Base-by-base conservation (phyloP, 2,113 vertebrate genomes). In the Peromyscus leucopus region DNA sequence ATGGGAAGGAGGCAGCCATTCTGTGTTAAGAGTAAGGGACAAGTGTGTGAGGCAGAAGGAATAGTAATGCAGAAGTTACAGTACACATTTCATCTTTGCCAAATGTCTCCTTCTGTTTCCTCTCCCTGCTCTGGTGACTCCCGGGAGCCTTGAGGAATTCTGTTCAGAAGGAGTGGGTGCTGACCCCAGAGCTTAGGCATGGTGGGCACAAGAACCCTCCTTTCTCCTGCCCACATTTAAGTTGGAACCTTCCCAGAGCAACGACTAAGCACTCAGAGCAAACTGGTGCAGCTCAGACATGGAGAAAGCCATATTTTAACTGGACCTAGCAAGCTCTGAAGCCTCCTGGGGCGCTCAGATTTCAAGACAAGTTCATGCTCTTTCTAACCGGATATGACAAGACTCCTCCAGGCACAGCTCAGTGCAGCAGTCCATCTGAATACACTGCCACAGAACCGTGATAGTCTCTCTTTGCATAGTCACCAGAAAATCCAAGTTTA, bases 401-500 rank as follows among this genome's bases (percentile, higher is more conserved):
- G 33, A 17, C 48, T 93, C 46, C 55, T 93, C 42, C 72, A 22
- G 0, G n/a, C 71, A 85, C 3, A 61, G 8, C 11, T 5, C 17
- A 28, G 48, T 48, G n/a, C 24, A 90, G 90, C 83, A 59, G 71
- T 75, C 89, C 42, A 2, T 59, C 15, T 82, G 72, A 74, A 19
- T 59, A 59, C 76, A 69, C 2, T 89, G n/a, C 36, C 67, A 89
- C 28, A 88, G 21, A 90, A 72, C 42, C 36, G 9, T 36, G 74
- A 57, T 10, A 61, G 11, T 55, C 22, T 72, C 76, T 91, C 42
- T 82, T n/a, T 76, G 46, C 4, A 4, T 39, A 87, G 65, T 33
- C 26, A 55, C 89, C 42, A 89, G 48, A 78, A 97, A 97, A 93
- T 75, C 36, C n/a, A 93, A 39, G 36, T 98, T 72, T 1, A 82